Percentiles rank a stretch among this genome's conserved stretches.
phyloP scores from a whole-genome alignment of 2,888 invertebrate species.

The Malacosoma neustria region DNA sequence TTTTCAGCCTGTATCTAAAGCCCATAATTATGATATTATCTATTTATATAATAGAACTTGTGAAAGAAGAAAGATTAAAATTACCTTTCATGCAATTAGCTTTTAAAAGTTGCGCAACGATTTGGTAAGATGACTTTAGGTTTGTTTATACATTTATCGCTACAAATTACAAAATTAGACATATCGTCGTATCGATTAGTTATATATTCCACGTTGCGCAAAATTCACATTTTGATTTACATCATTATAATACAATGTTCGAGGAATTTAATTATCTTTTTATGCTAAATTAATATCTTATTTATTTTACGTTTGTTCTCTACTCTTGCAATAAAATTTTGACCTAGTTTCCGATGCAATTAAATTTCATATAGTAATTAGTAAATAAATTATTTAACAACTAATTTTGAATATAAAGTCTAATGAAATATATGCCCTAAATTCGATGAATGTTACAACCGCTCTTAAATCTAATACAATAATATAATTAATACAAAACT shows the following conservation, averaged over 20 bases:
- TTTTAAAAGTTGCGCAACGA: not conserved
- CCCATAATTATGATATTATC: too few relatives aligned
- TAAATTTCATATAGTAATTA: conserved; percentile 3
- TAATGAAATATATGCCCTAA: conserved; percentile 11
- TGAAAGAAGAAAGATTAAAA: too few relatives aligned
- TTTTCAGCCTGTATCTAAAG: too few relatives aligned
- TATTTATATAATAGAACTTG: too few relatives aligned
- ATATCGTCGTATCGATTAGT: conserved; percentile 14
- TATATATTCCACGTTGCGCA: conserved; percentile 22
- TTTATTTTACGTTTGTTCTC: not conserved
- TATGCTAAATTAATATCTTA: conserved; percentile 10
- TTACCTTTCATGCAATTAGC: not conserved
- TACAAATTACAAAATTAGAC: conserved; percentile 22
- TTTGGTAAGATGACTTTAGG: conserved; percentile 21
- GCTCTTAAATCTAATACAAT: not conserved
- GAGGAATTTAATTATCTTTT: conserved; percentile 15
- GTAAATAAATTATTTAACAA: too few relatives aligned
- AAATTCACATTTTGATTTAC: conserved; percentile 14
- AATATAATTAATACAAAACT: conserved; percentile 16
- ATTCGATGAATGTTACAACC: conserved; percentile 4
- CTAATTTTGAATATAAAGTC: conserved; percentile 7
- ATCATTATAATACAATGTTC: conserved; percentile 15
- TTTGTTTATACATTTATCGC: conserved; percentile 20
- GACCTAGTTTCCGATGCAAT: not conserved
- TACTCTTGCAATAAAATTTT: not conserved